Evolutionary conservation across 2,113 vertebrate genomes (phyloP).

Genomic region (Oreochromis tanganicae): DNA sequence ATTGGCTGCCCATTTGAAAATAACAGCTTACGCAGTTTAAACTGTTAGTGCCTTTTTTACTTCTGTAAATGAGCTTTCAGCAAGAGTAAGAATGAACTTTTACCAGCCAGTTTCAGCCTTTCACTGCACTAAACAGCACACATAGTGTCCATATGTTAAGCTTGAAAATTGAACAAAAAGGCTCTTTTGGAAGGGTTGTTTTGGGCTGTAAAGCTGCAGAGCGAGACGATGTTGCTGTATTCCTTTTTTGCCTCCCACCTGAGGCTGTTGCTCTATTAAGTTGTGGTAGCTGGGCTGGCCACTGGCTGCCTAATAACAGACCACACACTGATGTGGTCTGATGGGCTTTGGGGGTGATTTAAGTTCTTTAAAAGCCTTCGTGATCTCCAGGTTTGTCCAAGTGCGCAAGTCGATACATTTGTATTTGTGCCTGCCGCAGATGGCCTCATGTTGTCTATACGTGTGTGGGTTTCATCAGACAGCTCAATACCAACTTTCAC

Average conservation of each 20-base stretch:
- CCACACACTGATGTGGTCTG: slow-evolving; percentile 4
- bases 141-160: background rate
- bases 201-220: slow-evolving; percentile 28
- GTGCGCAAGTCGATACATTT: background rate
- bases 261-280: slow-evolving; percentile 4
- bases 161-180: slow-evolving; percentile 11
- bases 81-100: background rate
- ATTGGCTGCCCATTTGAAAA: background rate
- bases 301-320: background rate
- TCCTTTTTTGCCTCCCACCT: slow-evolving; percentile 15
- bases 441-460: background rate
- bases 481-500: background rate
- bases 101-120: background rate
- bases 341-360: slow-evolving; percentile 17
- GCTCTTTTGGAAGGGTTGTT: background rate
- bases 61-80: background rate
- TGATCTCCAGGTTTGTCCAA: background rate
- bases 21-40: background rate
- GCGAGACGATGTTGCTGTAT: slow-evolving; percentile 10
- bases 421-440: background rate
- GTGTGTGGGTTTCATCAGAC: slow-evolving; percentile 22
- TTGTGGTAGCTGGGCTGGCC: background rate
- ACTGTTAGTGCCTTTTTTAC: background rate
- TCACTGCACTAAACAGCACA: background rate
- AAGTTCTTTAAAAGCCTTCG: slow-evolving; percentile 1